A percentile compares a stretch with the other conserved stretches of the same genome.
Evolutionary conservation across 2,888 invertebrate genomes (phyloP).

Genomic region (Hemithea aestivaria): DNA sequence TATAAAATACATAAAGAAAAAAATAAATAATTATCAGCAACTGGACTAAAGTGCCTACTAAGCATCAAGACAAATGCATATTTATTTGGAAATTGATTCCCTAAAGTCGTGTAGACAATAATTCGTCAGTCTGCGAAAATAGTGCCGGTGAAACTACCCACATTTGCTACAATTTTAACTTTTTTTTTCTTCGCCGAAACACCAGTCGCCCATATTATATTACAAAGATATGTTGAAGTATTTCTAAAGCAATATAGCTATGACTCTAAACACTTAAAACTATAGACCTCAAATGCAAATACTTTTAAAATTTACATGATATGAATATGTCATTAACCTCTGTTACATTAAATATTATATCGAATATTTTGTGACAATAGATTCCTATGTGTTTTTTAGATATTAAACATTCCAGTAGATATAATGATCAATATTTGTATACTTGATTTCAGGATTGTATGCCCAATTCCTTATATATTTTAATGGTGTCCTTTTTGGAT

Average conservation of each 20-base stretch:
- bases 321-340: conserved; percentile 78
- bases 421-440: conserved; percentile 10
- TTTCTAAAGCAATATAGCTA: conserved; percentile 77
- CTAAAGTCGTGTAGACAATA: conserved; percentile 38
- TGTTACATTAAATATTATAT: conserved; percentile 67
- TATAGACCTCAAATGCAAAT: conserved; percentile 80
- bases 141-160: conserved; percentile 47
- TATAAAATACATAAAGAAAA: conserved; percentile 54
- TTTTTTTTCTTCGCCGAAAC: conserved; percentile 41
- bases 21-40: conserved; percentile 43
- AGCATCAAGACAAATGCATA: conserved; percentile 66
- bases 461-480: conserved; percentile 10
- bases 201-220: conserved; percentile 65
- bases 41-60: conserved; percentile 49
- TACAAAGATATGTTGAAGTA: conserved; percentile 77
- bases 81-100: conserved; percentile 57
- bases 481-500: conserved; percentile 26
- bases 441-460: conserved; percentile 16
- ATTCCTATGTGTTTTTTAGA: conserved; percentile 25
- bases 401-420: conserved; percentile 22
- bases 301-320: conserved; percentile 78
- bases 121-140: conserved; percentile 59
- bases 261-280: conserved; percentile 76
- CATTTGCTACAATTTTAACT: conserved; percentile 29
- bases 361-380: conserved; percentile 59